Conservation (phyloP, 1,140 invertebrate species). For the Heliconius himera region DNA sequence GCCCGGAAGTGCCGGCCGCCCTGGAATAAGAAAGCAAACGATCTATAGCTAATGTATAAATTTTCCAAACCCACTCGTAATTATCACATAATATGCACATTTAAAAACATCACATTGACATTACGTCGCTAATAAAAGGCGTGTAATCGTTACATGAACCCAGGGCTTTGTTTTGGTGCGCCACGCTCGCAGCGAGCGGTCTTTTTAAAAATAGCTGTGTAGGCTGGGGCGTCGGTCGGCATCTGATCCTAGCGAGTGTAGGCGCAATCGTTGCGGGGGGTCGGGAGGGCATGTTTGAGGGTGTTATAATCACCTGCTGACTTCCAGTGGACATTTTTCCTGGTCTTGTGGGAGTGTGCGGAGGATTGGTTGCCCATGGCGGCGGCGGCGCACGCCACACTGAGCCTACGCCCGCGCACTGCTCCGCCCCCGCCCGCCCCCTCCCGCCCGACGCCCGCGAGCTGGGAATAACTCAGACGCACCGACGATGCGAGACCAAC, state of each 20-base stretch:
- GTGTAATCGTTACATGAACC: slow-evolving; percentile 63
- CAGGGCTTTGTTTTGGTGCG: slow-evolving; percentile 78
- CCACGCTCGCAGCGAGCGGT: slow-evolving; percentile 74
- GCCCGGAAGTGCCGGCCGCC: slow-evolving; percentile 88
- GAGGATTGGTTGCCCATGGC: slow-evolving; percentile 80
- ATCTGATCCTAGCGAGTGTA: slow-evolving; percentile 30
- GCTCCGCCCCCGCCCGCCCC: slow-evolving; percentile 45
- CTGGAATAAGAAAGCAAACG: slow-evolving; percentile 79
- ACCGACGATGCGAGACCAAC: slow-evolving; percentile 10
- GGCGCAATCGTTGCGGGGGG: slow-evolving; percentile 19
- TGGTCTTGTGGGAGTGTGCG: slow-evolving; percentile 79
- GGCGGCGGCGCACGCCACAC: slow-evolving; percentile 76
- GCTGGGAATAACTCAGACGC: slow-evolving; percentile 71
- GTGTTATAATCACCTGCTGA: slow-evolving; percentile 83
- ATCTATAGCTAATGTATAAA: not conserved
- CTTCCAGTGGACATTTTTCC: slow-evolving; percentile 88
- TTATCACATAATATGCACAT: not conserved
- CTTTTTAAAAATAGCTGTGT: slow-evolving; percentile 74
- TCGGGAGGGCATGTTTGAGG: slow-evolving; percentile 32
- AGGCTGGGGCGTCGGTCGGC: slow-evolving; percentile 51
- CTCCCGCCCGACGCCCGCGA: slow-evolving; percentile 38
- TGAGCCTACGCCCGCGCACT: slow-evolving; percentile 55
- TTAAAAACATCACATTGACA: not conserved
- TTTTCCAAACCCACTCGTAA: not conserved
- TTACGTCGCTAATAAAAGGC: slow-evolving; percentile 9